Evolutionary conservation across 2,797 vertebrate genomes (phyloP).

Genomic region (Australoheros facetus): DNA sequence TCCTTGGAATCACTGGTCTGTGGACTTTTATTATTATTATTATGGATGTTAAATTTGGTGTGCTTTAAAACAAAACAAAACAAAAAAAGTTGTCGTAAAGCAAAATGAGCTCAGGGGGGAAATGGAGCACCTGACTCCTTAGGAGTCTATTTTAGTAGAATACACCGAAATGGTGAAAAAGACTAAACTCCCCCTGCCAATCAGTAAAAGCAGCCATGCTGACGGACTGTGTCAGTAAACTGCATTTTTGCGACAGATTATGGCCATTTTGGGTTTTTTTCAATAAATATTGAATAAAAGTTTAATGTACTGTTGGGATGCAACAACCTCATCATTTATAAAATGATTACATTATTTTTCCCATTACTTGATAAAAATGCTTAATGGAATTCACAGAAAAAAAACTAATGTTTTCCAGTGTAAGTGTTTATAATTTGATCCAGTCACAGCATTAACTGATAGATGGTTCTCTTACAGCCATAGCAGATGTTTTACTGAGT

Average conservation of each 20-base stretch:
- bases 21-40: not conserved
- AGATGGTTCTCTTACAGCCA: not conserved
- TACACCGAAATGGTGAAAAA: not conserved
- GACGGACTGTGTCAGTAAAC: not conserved
- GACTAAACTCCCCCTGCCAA: not conserved
- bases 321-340: not conserved
- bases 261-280: not conserved
- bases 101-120: too few relatives aligned
- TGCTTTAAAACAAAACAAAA: not conserved
- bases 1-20: not conserved
- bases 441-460: not conserved
- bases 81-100: too few relatives aligned
- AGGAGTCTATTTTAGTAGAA: too few relatives aligned
- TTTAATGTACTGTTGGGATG: not conserved
- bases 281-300: not conserved
- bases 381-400: not conserved
- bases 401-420: not conserved
- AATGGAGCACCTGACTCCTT: too few relatives aligned
- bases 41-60: not conserved
- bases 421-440: not conserved
- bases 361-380: not conserved
- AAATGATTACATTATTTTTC: not conserved
- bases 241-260: not conserved
- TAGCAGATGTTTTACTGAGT: not conserved
- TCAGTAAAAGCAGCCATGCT: not conserved